Evolutionary conservation across 2,888 invertebrate genomes (phyloP).

Genomic region (Coenonympha arcania): DNA sequence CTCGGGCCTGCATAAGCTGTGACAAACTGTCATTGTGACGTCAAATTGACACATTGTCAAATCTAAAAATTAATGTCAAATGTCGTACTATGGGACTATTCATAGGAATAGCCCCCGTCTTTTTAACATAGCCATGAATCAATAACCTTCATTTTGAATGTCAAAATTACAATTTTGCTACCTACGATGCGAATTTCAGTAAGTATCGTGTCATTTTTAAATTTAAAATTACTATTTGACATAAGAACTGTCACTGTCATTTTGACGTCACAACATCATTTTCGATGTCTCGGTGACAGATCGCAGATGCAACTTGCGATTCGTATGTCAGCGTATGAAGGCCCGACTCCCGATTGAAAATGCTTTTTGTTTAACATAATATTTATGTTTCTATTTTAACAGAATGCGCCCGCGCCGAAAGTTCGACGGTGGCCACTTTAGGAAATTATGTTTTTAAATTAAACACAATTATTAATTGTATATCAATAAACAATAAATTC

Average conservation of each 20-base stretch:
- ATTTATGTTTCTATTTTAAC: slow-evolving; percentile 70
- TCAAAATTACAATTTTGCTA: too few relatives aligned
- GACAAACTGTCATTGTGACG: not conserved
- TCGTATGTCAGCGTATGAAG: not conserved
- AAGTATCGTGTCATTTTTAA: too few relatives aligned
- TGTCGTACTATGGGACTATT: too few relatives aligned
- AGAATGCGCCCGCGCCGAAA: slow-evolving; percentile 27
- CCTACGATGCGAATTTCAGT: too few relatives aligned
- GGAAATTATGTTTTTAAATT: slow-evolving; percentile 41
- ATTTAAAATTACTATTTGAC: too few relatives aligned
- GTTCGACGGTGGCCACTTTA: slow-evolving; percentile 6
- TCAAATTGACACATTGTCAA: not conserved
- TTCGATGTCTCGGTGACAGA: not conserved
- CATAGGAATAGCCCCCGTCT: too few relatives aligned
- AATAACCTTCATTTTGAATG: too few relatives aligned
- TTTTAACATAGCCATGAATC: too few relatives aligned
- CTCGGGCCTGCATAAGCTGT: not conserved
- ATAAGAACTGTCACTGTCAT: too few relatives aligned
- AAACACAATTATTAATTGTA: slow-evolving; percentile 62
- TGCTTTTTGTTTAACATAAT: slow-evolving; percentile 68
- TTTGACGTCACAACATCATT: not conserved
- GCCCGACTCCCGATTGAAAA: slow-evolving; percentile 52
- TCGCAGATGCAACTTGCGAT: not conserved
- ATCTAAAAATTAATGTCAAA: too few relatives aligned
- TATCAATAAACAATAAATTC: slow-evolving; percentile 59